Base-by-base conservation (phyloP, 2,888 invertebrate species). In the Gastrophysa polygoni region DNA sequence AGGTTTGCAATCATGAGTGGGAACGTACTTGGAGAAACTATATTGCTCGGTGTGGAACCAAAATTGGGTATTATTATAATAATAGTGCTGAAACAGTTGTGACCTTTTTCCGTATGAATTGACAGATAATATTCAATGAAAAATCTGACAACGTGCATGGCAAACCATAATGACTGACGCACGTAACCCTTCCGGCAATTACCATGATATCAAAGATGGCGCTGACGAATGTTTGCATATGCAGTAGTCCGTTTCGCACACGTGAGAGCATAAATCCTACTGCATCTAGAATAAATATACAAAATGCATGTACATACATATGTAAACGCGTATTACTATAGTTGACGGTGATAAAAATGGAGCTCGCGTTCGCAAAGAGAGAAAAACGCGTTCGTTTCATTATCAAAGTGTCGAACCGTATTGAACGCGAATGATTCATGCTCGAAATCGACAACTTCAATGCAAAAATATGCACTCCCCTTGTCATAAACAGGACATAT, bases 371-470 rank as follows among this genome's bases (percentile, higher is more conserved):
- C 66, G 61, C 64, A 66, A 66, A 72, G 70, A 73, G 70, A 71
- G 57, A 63, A 65, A 73, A 71, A 75, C 73, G 75, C 72, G 69
- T 68, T 68, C 77, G 79, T 78, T 80, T 80, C 80, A 80, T 80
- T 80, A 80, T 79, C 77, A 77, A 78, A 78, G 79, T 81, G 80
- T 81, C 81, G 80, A 81, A 80, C 77, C 76, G 77, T 79, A 80
- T 80, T 78, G 79, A 78, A 80, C 79, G 77, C 78, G 77, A 78
- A 79, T 81, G 80, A 81, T 80, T 79, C 81, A 81, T 81, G 80
- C 80, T 78, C 74, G 72, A 73, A 76, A 76, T 77, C 80, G 80
- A 80, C 81, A 81, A 78, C 76, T 78, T 78, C 78, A 77, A 80
- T 79, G 79, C 77, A 79, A 78, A 81, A 81, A 81, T 81, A 81